Evolutionary conservation across 37 sponge, comb jelly and placozoan species (phyloP).

Genomic region (Cliona cf. orientalis): DNA sequence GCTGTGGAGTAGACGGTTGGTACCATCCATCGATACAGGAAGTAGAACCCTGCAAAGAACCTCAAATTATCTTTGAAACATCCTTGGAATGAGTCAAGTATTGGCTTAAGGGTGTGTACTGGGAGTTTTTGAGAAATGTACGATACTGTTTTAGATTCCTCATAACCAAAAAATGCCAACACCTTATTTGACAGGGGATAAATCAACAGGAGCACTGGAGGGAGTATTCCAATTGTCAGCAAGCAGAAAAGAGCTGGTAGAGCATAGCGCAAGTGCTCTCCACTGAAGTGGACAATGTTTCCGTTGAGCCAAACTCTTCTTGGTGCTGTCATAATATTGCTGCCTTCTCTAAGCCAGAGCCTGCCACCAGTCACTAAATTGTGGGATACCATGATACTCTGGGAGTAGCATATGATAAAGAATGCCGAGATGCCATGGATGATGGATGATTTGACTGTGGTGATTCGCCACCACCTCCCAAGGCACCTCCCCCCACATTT

Average conservation of each 20-base stretch:
- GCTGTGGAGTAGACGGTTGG: background rate
- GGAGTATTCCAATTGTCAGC: constrained; percentile 9
- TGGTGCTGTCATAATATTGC: background rate
- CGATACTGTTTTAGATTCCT: background rate
- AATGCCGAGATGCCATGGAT: constrained; percentile 49
- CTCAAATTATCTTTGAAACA: constrained; percentile 41
- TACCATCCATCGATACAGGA: constrained; percentile 25
- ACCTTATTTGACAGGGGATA: constrained; percentile 31
- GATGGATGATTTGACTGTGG: background rate
- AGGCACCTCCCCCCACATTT: constrained; percentile 12
- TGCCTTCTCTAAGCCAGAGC: background rate
- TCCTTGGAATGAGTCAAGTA: constrained; percentile 40
- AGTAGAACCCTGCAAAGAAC: constrained; percentile 58
- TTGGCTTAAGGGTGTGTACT: constrained; percentile 36
- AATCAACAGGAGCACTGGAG: constrained; percentile 14
- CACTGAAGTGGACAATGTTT: constrained; percentile 18
- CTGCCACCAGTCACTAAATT: background rate
- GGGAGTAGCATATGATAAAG: constrained; percentile 28
- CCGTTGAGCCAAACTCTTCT: constrained; percentile 25
- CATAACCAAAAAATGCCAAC: background rate
- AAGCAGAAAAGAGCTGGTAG: constrained; percentile 43
- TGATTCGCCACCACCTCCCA: background rate
- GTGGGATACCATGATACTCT: constrained; percentile 21
- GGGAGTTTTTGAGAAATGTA: background rate
- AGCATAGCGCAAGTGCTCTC: constrained; percentile 51